phyloP scores from a whole-genome alignment of 2,113 vertebrate species.

The Galemys pyrenaicus region DNA sequence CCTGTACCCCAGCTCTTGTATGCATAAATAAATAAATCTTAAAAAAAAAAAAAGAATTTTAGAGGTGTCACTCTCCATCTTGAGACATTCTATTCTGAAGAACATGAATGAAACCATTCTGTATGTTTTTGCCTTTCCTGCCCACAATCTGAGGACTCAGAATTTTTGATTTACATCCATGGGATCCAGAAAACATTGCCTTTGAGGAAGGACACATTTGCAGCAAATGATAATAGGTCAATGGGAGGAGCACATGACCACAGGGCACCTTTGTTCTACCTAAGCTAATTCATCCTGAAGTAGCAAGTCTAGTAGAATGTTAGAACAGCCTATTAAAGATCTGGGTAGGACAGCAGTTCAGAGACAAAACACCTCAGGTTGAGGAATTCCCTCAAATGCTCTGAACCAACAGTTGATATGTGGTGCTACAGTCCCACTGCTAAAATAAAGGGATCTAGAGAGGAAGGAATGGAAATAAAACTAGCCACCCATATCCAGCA shows the following conservation, averaged over 20 bases:
- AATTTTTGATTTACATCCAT: background rate
- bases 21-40: no score
- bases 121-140: background rate
- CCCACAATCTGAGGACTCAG: background rate
- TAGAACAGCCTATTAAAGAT: background rate
- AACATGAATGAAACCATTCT: background rate
- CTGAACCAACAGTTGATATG: background rate
- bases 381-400: background rate
- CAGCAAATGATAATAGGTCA: background rate
- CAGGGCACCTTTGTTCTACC: background rate
- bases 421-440: background rate
- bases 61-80: background rate
- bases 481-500: background rate
- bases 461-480: background rate
- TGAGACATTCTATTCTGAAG: background rate
- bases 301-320: background rate
- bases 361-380: background rate
- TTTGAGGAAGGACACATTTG: background rate
- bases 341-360: background rate
- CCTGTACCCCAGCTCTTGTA: no score
- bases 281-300: background rate
- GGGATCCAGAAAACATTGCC: background rate
- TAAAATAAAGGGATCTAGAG: background rate
- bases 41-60: no score
- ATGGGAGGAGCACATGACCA: background rate